phyloP scores from a whole-genome alignment of 2,797 vertebrate genomes.

The Tenualosa ilisha region DNA sequence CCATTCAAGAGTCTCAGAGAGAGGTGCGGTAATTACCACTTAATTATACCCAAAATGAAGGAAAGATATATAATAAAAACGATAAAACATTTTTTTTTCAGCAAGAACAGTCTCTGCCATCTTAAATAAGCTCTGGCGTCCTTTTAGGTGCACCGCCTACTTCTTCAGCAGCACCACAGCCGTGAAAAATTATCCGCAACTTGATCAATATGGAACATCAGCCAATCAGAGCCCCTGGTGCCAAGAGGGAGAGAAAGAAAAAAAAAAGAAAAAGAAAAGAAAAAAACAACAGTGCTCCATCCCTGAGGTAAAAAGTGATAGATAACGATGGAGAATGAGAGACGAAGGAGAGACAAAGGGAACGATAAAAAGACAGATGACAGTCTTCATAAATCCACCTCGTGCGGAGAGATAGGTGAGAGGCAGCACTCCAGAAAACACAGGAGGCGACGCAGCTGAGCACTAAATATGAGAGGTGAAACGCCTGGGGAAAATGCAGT shows the following conservation, averaged over 20 bases:
- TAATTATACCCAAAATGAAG: neutral
- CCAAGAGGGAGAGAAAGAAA: conserved; percentile 28
- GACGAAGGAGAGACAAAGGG: conserved; percentile 4
- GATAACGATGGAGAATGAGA: conserved; percentile 6
- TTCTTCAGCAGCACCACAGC: conserved; percentile 34
- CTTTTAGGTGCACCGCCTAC: conserved; percentile 23
- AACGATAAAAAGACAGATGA: conserved; percentile 11
- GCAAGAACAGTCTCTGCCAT: neutral
- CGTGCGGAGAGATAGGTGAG: conserved; percentile 1
- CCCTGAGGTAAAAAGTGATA: conserved; percentile 15
- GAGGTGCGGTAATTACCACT: neutral
- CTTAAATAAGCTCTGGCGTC: neutral
- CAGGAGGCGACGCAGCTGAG: neutral
- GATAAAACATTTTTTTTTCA: neutral
- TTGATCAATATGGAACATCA: conserved; percentile 57
- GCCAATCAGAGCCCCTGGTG: conserved; percentile 48
- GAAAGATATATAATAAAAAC: neutral
- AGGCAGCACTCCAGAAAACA: neutral
- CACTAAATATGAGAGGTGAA: neutral
- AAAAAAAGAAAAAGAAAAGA: conserved; percentile 26
- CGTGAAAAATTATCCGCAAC: conserved; percentile 48
- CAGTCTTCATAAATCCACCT: conserved; percentile 23
- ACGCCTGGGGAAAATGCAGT: neutral
- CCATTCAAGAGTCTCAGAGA: neutral
- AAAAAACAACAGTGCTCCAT: conserved; percentile 1